Evolutionary conservation across 2,888 invertebrate species (phyloP).

Genomic region (Fragum whitleyi): DNA sequence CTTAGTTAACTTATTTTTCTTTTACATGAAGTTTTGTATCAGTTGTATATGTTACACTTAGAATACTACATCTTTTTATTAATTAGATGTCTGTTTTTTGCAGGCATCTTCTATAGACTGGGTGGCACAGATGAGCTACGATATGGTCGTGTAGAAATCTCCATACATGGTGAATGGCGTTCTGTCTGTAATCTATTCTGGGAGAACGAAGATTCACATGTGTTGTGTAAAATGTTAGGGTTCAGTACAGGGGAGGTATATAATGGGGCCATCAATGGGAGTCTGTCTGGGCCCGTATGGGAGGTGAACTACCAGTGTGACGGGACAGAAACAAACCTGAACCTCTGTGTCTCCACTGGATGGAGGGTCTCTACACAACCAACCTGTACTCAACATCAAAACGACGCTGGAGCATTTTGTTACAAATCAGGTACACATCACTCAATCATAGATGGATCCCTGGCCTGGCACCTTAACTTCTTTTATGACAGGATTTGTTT

Average conservation of each 20-base stretch:
- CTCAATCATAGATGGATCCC: too few species aligned
- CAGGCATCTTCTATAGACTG: constrained; percentile 72
- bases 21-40: too few species aligned
- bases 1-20: too few species aligned
- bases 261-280: constrained; percentile 54
- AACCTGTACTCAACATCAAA: constrained; percentile 61
- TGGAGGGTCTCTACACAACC: constrained; percentile 55
- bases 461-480: too few species aligned
- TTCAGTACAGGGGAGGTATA: constrained; percentile 66
- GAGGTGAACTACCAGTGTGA: constrained; percentile 70
- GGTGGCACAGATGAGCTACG: constrained; percentile 59
- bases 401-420: constrained; percentile 73
- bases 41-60: too few species aligned
- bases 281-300: constrained; percentile 76
- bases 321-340: constrained; percentile 65
- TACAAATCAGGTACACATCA: constrained; percentile 67
- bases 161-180: constrained; percentile 89
- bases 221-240: constrained; percentile 82
- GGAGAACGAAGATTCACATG: constrained; percentile 89
- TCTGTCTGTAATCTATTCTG: constrained; percentile 91
- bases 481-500: too few species aligned
- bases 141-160: constrained; percentile 87
- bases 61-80: too few species aligned
- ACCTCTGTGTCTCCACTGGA: constrained; percentile 70
- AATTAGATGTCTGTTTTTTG: too few species aligned